A percentile compares a stretch with the other conserved stretches of the same genome.
phyloP scores from a whole-genome alignment of 2,113 vertebrate genomes.

The Hemiscyllium ocellatum region DNA sequence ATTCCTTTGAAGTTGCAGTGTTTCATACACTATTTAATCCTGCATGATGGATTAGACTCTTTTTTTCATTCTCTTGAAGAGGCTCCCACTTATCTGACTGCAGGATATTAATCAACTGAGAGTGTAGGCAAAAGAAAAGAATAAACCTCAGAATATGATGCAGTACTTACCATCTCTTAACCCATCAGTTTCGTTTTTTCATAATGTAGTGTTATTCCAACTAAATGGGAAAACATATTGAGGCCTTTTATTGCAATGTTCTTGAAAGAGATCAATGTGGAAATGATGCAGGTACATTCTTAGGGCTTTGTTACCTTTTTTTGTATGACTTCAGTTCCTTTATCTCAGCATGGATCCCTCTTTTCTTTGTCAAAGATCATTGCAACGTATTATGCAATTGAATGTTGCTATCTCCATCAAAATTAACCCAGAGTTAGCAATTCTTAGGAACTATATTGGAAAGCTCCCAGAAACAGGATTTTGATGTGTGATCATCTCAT shows the following conservation, averaged over 20 bases:
- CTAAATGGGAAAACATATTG: not conserved
- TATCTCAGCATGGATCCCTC: not conserved
- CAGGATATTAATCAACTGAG: slow-evolving; percentile 33
- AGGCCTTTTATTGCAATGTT: not conserved
- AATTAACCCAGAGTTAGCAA: not conserved
- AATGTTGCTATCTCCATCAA: not conserved
- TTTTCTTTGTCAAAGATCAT: not conserved
- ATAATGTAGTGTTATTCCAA: not conserved
- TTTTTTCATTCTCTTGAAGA: slow-evolving; percentile 30
- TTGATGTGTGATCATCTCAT: not conserved
- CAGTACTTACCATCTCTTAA: not conserved
- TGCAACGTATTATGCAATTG: too few species aligned
- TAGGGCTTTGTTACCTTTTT: not conserved
- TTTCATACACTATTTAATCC: slow-evolving; percentile 19
- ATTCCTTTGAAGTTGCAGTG: slow-evolving; percentile 29
- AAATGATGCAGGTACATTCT: not conserved
- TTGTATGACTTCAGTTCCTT: not conserved
- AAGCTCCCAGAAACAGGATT: not conserved
- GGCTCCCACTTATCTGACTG: slow-evolving; percentile 29
- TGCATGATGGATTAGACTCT: slow-evolving; percentile 34
- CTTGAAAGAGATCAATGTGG: not conserved
- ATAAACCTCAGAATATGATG: not conserved
- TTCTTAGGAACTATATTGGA: not conserved
- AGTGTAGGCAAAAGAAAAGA: not conserved
- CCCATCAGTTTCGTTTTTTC: not conserved